A percentile compares a stretch with the other conserved stretches of the same genome.
Evolutionary conservation across 2,113 vertebrate genomes (phyloP).

Genomic region (Dipodomys ordii): DNA sequence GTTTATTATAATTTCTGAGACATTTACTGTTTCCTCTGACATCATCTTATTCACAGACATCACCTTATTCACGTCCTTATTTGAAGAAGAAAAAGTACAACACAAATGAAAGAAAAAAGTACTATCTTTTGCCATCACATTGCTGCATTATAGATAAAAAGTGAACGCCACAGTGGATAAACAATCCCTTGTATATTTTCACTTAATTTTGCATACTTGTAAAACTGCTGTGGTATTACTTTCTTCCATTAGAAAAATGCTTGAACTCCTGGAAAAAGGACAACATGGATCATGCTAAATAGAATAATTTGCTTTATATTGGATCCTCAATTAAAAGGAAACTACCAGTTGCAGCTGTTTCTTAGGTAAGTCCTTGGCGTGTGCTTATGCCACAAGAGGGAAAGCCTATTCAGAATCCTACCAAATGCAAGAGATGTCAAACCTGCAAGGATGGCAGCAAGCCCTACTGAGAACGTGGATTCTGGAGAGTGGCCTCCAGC

Average conservation of each 20-base stretch:
- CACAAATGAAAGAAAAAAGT: background rate
- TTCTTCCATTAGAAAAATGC: constrained; percentile 50
- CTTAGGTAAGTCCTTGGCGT: constrained; percentile 35
- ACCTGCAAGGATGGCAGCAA: background rate
- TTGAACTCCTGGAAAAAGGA: constrained; percentile 65
- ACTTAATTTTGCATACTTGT: constrained; percentile 31
- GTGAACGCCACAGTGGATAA: constrained; percentile 31
- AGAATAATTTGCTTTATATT: constrained; percentile 64
- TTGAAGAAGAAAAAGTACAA: constrained; percentile 42
- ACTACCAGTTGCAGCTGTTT: constrained; percentile 50
- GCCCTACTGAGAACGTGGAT: background rate
- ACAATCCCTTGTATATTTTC: constrained; percentile 62
- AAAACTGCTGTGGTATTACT: constrained; percentile 26
- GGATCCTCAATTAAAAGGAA: constrained; percentile 65
- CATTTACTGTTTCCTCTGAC: constrained; percentile 24
- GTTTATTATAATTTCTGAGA: constrained; percentile 49
- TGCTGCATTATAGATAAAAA: constrained; percentile 4
- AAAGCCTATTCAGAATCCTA: constrained; percentile 17
- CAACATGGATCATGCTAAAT: constrained; percentile 67
- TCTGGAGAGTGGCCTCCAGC: background rate
- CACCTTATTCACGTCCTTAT: background rate
- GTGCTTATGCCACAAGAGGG: constrained; percentile 8
- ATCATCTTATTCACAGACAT: background rate
- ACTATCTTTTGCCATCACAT: background rate
- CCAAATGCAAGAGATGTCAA: constrained; percentile 49